Percentiles rank a stretch among this genome's conserved stretches.
Conservation (phyloP, 2,797 vertebrate species). For the Urocyon cinereoargenteus region DNA sequence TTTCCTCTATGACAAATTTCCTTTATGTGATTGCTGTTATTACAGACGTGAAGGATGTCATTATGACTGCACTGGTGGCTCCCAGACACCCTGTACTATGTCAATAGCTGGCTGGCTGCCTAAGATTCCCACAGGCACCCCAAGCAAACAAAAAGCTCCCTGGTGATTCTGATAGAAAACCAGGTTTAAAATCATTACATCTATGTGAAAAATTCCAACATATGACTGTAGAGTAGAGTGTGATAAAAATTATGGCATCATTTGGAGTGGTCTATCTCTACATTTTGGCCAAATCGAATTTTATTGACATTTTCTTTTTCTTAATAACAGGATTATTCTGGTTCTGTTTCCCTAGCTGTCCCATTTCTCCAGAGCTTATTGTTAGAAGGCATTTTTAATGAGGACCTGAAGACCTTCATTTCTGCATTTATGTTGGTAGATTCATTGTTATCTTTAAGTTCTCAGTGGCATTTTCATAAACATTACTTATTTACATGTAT, state of each 20-base stretch:
- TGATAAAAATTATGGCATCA: background rate
- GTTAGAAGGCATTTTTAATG: background rate
- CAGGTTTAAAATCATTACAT: background rate
- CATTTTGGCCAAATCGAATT: conserved; percentile 13
- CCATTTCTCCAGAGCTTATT: background rate
- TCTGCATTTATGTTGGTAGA: background rate
- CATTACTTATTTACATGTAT: background rate
- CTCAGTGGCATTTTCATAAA: background rate
- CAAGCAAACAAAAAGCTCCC: background rate
- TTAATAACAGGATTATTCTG: background rate
- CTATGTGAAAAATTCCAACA: background rate
- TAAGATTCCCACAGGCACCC: background rate
- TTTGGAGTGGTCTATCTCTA: background rate
- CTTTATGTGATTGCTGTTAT: background rate
- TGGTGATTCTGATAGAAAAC: background rate
- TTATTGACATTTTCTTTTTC: background rate
- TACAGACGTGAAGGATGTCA: background rate
- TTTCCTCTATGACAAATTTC: background rate
- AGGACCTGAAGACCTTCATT: background rate
- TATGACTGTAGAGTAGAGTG: background rate
- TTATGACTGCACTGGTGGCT: background rate
- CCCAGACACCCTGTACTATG: background rate
- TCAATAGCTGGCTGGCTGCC: background rate
- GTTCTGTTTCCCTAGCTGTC: conserved; percentile 11
- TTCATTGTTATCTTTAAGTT: background rate